Conservation (phyloP, 2,113 vertebrate genomes). For the Apodemus speciosus region DNA sequence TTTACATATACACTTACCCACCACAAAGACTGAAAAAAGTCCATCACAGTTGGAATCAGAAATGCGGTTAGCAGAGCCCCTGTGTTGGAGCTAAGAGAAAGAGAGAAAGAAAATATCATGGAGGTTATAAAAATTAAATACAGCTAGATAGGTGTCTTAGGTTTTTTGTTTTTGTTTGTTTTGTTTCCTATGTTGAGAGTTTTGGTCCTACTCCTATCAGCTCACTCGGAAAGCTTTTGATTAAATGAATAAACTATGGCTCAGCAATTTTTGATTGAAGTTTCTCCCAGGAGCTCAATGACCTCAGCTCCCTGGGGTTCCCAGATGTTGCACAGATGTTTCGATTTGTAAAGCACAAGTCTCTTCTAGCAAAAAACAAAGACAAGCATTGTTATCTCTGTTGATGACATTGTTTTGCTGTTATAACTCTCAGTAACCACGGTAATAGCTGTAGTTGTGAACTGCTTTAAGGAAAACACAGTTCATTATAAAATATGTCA, state of each 20-base stretch:
- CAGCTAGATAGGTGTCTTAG: neutral
- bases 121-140: neutral
- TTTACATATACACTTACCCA: no score
- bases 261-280: neutral
- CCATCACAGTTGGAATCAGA: no score
- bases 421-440: neutral
- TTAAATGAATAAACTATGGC: neutral
- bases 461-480: neutral
- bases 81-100: neutral
- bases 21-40: no score
- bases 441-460: neutral
- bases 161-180: neutral
- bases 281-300: neutral
- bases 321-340: conserved; percentile 24
- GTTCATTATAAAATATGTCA: neutral
- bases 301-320: neutral
- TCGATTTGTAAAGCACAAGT: neutral
- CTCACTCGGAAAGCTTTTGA: neutral
- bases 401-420: neutral
- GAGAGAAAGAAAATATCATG: neutral
- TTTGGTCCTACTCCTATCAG: neutral
- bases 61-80: neutral
- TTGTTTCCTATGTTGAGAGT: neutral
- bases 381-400: conserved; percentile 34
- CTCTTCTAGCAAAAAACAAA: neutral